Base-by-base conservation (phyloP, 2,797 vertebrate species). In the Eurystomus glaucurus region DNA sequence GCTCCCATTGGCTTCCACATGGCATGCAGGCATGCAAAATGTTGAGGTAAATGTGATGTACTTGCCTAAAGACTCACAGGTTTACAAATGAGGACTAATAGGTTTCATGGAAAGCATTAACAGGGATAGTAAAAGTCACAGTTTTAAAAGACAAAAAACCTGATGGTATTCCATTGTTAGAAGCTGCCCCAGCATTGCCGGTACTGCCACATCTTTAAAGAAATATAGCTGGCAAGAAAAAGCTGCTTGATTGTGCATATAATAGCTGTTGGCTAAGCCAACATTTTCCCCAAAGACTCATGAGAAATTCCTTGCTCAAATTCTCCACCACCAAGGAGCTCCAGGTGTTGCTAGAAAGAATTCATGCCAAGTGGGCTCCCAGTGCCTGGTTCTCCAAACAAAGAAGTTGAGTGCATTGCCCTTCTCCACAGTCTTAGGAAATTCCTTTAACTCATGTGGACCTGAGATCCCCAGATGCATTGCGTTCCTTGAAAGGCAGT, bases 141-240 rank as follows among this genome's bases (percentile, higher is more conserved):
- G 43, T 54, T 66, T 72, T 79, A 82, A 68, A 90, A 41, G 23
- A 62, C 33, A 77, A 41, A 82, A 82, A 85, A 8, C 10, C 3
- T 71, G 12, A 39, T 46, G n/a, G 15, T 51, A 4, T 1, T 6
- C 16, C 57, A 82, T 71, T 57, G 45, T 37, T 69, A 41, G 25
- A 64, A 64, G 45, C 29, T 85, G 45, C 16, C 19, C 22, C 21
- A 41, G 33, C 13, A 14, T 33, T 78, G 52, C 37, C 48, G 58
- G 28, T 41, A 20, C 21, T 84, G 54, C 39, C 46, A 51, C 89
- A 99, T 99, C 98, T 99, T 98, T 98, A 96, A 99, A 99, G 94
- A 98, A 94, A 99, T 97, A 26, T 93, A 99, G 92, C 98, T 99
- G 84, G 99, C 97, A 85, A 99, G 97, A 90, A 99, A 37, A 69